Conservation (phyloP, 2,888 invertebrate species). For the Drosophila macrothrix region DNA sequence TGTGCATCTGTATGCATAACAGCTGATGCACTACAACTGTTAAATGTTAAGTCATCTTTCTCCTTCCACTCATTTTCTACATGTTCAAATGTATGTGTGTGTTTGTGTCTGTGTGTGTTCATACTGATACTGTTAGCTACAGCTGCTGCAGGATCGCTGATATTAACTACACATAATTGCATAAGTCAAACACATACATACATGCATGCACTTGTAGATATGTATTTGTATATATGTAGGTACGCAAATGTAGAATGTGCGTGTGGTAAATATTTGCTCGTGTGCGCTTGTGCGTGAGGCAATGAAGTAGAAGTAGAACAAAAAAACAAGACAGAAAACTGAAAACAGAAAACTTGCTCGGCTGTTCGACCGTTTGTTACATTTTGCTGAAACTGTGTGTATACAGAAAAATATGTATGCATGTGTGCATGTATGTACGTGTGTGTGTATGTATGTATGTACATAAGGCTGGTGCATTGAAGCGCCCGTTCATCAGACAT, state of each 20-base stretch:
- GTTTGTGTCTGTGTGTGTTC: not conserved
- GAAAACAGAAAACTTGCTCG: constrained; percentile 53
- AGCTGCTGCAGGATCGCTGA: constrained; percentile 31
- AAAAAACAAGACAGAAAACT: constrained; percentile 16
- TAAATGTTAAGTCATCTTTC: constrained; percentile 1
- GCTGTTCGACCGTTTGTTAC: constrained; percentile 35
- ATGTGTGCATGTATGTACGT: constrained; percentile 5
- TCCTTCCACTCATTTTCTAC: not conserved
- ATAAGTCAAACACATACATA: constrained; percentile 25
- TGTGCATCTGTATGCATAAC: not conserved
- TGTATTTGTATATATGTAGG: not conserved
- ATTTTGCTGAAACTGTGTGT: constrained; percentile 20
- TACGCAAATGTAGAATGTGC: constrained; percentile 2
- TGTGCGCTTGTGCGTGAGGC: constrained; percentile 32
- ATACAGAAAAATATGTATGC: not conserved
- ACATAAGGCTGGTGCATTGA: constrained; percentile 26
- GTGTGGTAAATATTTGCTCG: constrained; percentile 15
- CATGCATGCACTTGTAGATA: constrained; percentile 6
- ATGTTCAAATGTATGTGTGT: not conserved
- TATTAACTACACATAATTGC: constrained; percentile 34
- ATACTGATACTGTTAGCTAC: not conserved
- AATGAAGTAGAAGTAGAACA: constrained; percentile 64
- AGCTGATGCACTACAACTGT: constrained; percentile 30
- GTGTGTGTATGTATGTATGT: constrained; percentile 1
- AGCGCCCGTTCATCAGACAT: constrained; percentile 34